These are phyloP conservation scores for Acrocyrtus sp. DNA, from an alignment of 2,888 invertebrate genomes.

Conservation along the genomic window DNA sequence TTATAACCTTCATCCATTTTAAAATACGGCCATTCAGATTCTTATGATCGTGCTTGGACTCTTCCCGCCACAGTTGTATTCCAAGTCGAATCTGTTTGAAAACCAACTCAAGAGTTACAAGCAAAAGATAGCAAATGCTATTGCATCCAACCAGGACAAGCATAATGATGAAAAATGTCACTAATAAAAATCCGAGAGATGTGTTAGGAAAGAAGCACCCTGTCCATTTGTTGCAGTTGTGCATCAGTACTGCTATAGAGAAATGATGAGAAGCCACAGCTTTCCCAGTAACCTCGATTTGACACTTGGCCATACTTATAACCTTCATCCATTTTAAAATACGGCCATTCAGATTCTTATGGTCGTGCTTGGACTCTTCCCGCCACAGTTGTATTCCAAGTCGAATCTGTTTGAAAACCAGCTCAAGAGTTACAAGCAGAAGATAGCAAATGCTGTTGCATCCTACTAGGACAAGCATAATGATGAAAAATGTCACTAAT, in stretches of 20 bases:
- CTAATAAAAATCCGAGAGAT: too few species aligned
- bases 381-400: too few species aligned
- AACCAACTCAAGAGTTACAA: conserved; percentile 1
- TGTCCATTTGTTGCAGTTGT: too few species aligned
- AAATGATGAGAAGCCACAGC: conserved; percentile 20
- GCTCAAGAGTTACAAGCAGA: conserved; percentile 11
- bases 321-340: conserved; percentile 17
- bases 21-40: conserved; percentile 6
- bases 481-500: conserved; percentile 6
- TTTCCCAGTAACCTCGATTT: conserved; percentile 4
- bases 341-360: conserved; percentile 10
- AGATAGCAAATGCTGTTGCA: conserved; percentile 3
- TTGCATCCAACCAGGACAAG: conserved; percentile 24
- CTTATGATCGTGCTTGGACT: too few species aligned
- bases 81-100: conserved; percentile 18
- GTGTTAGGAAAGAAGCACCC: too few species aligned
- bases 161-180: conserved; percentile 24
- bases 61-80: too few species aligned
- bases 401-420: conserved; percentile 15
- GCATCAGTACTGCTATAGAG: too few species aligned
- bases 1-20: conserved; percentile 13
- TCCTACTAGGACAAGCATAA: conserved; percentile 24
- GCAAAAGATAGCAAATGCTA: conserved; percentile 11
- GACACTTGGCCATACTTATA: background rate
- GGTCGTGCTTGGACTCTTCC: too few species aligned